Evolutionary conservation across 35 echinoderm and acorn worm species (phyloP), one percentile per base, ranked within the genome.

Genomic region (Holothuria glaberrima): DNA sequence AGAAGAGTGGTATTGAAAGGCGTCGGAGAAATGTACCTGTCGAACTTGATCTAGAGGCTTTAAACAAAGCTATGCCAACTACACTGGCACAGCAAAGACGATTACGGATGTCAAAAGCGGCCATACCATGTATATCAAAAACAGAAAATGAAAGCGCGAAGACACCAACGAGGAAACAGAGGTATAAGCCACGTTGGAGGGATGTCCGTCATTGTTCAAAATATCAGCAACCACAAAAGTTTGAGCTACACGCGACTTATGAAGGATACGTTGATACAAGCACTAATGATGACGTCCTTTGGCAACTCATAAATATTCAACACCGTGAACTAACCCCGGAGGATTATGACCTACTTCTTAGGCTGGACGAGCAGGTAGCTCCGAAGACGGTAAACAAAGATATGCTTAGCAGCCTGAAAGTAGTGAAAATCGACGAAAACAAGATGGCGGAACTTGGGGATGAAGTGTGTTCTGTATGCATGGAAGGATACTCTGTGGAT

Each of bases 261-360:
- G 44, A 77, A 36, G 60, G 75, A n/a, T 20, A 46, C 16, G 30
- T 61, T 30, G 80, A 74, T 27, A 31, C 67, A 14, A 35, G 41
- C 6, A 70, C 22, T 9, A 86, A 93, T 22, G 83, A 88, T 27
- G 52, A 96, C 12, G 57, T 90, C 12, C 57, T 92, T 65, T 86
- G 18, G 44, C 38, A 62, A 61, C 54, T 97, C 7, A 82, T 94
- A 12, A 78, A 91, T 52, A 74, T 97, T 16, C 95, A 97, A 67
- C 83, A 94, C 33, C 74, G 95, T 1, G 95, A 97, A 7, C 58
- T 97, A 27, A 94, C 89, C 0, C 95, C 95, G 13, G 95, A 97
- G 68, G 95, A 97, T 86, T 97, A 97, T 60, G 95, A 97, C 6
- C 54, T 94, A 22, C 71, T 97, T 32, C 64, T 97, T 14, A 35